Evolutionary conservation across 2,797 vertebrate genomes (phyloP).

Genomic region (Orestias chungarensis): DNA sequence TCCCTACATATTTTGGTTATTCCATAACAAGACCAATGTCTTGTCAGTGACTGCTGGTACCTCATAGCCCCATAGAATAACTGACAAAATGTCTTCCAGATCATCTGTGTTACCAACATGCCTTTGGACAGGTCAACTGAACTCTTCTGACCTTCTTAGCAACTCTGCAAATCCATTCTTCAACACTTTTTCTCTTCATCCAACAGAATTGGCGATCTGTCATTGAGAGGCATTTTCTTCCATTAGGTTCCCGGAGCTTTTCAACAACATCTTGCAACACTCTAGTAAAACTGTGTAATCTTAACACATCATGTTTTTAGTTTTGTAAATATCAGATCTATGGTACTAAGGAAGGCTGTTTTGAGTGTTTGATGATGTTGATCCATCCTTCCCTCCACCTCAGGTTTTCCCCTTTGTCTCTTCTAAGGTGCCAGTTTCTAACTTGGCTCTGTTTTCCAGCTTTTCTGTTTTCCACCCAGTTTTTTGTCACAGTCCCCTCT

Average conservation of each 20-base stretch:
- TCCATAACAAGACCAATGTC: no score
- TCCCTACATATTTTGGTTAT: not conserved
- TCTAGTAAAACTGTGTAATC: no score
- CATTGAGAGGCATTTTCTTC: not conserved
- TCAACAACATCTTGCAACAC: not conserved
- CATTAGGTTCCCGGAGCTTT: not conserved
- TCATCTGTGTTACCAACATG: no score
- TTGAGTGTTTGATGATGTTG: not conserved
- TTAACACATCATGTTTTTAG: no score
- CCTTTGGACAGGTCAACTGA: not conserved
- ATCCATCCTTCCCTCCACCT: slow-evolving; percentile 33
- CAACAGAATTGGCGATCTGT: no score
- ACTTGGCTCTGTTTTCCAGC: slow-evolving; percentile 37
- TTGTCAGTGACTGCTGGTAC: no score
- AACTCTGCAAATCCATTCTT: no score
- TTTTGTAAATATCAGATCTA: no score
- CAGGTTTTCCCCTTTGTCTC: slow-evolving; percentile 45
- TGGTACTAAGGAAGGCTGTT: slow-evolving; percentile 3
- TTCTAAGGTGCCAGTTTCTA: slow-evolving; percentile 50
- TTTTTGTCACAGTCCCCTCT: slow-evolving; percentile 64
- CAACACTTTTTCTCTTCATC: no score
- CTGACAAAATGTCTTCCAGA: no score
- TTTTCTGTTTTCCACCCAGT: slow-evolving; percentile 48
- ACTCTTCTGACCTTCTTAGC: no score
- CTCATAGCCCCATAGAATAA: no score